Base-by-base conservation (phyloP, 2,797 vertebrate species). In the Thunnus albacares region DNA sequence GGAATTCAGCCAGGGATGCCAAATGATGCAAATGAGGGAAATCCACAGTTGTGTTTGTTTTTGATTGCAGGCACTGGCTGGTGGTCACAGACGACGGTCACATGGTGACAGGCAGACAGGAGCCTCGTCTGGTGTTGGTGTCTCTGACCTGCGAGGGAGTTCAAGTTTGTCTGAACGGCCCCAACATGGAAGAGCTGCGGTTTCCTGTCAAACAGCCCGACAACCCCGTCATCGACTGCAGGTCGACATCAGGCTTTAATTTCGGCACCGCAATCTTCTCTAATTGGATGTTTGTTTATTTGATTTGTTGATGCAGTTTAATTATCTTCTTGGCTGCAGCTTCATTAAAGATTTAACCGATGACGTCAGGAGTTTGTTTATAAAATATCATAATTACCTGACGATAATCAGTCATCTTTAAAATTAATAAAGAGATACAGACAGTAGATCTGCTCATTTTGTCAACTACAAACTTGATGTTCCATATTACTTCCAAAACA, bases 61-160 rank as follows among this genome's bases (percentile, higher is more conserved):
- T 75, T 38, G 64, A 2, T 51, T 74, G n/a, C 92, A 98, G 98
- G 82, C 97, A 98, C 78, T 99, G 98, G 98, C 81, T 99, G 73
- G 95, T 99, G 79, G 89, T 96, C 70, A 96, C 94, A 0, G 97
- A 97, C 71, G 96, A 97, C 1, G 97, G 98, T 5, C 95, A 96
- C 69, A 97, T 97, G 97, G 95, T 98, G 65, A 98, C 98, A 0
- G 98, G 94, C 51, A 92, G 97, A 8, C 97, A 99, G 91, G 91
- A 99, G 90, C 98, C 98, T 1, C 95, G 95, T 0, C 94, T 99
- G 0, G 97, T 99, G 43, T 81, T 99, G 56, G 68, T 98, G 63
- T 95, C 96, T 6, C 52, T 97, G 53, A 87, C 71, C 63, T 89
- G 60, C 5, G 91, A 96, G 10, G 78, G 90, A 0, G 93, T 91